Evolutionary conservation across 2,888 invertebrate species (phyloP).

Genomic region (Elmis aenea): DNA sequence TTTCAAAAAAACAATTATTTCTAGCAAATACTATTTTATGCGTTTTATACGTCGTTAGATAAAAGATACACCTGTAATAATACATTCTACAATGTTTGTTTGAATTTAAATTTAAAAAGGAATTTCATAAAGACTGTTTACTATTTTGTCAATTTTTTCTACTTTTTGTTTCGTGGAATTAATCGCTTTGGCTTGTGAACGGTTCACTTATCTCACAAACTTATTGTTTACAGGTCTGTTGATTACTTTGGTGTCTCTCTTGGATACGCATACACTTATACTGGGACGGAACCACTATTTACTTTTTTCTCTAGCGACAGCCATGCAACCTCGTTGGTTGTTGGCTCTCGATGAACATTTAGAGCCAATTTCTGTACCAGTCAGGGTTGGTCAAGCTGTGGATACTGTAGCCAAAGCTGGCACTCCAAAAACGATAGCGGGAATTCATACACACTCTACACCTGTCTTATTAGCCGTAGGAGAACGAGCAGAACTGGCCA

Average conservation of each 20-base stretch:
- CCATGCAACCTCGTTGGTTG: constrained; percentile 98
- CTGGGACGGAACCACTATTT: constrained; percentile 92
- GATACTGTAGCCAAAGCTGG: constrained; percentile 99
- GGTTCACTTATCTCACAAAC: too few species aligned
- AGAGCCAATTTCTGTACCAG: constrained; percentile 84
- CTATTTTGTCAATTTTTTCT: too few species aligned
- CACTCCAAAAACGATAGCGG: constrained; percentile 98
- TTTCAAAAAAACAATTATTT: too few species aligned
- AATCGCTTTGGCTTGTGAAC: too few species aligned
- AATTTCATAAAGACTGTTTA: too few species aligned
- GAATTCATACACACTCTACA: constrained; percentile 98
- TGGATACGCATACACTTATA: constrained; percentile 49
- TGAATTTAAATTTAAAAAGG: too few species aligned
- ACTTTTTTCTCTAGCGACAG: constrained; percentile 86
- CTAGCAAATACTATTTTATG: too few species aligned
- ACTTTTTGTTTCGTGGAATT: too few species aligned
- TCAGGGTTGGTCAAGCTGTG: constrained; percentile 90
- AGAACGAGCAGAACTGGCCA: constrained; percentile 95
- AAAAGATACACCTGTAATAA: too few species aligned
- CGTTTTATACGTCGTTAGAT: too few species aligned
- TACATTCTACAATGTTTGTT: too few species aligned
- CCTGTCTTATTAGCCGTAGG: constrained; percentile 94
- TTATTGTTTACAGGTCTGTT: constrained; percentile 36
- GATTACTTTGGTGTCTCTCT: constrained; percentile 34
- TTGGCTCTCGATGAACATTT: constrained; percentile 93